phyloP scores from a whole-genome alignment of 2,113 vertebrate species.

The Sapajus apella region DNA sequence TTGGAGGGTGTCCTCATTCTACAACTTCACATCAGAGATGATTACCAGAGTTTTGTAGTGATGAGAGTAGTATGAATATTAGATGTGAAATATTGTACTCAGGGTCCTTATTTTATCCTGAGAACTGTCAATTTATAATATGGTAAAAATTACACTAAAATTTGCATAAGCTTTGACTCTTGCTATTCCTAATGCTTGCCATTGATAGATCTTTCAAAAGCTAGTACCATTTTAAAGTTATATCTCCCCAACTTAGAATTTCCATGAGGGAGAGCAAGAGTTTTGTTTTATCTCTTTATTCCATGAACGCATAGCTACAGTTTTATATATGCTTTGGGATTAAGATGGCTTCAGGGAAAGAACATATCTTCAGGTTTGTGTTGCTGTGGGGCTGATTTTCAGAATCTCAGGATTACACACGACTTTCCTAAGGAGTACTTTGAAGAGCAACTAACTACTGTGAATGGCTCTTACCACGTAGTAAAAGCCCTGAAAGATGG shows the following conservation, averaged over 20 bases:
- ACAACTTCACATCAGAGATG: background rate
- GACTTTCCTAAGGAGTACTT: conserved; percentile 67
- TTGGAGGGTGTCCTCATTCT: background rate
- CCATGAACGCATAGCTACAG: background rate
- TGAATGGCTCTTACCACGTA: conserved; percentile 76
- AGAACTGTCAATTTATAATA: background rate
- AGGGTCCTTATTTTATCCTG: background rate
- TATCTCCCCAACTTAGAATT: background rate
- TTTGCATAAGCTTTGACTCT: background rate
- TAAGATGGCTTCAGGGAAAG: background rate
- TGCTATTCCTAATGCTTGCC: background rate
- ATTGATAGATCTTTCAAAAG: conserved; percentile 44
- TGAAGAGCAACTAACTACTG: conserved; percentile 70
- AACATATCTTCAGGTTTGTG: background rate
- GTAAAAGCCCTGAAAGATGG: conserved; percentile 73
- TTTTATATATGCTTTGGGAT: background rate
- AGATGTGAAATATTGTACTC: background rate
- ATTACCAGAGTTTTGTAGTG: background rate
- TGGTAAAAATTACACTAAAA: background rate
- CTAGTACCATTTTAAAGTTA: background rate
- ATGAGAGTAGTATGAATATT: background rate
- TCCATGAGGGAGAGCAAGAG: background rate
- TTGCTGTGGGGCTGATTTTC: conserved; percentile 46
- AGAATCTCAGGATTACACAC: conserved; percentile 74
- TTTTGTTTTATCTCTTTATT: background rate